Evolutionary conservation across 2,888 invertebrate species (phyloP), one percentile per base, ranked within the genome.

Genomic region (Laothoe populi): DNA sequence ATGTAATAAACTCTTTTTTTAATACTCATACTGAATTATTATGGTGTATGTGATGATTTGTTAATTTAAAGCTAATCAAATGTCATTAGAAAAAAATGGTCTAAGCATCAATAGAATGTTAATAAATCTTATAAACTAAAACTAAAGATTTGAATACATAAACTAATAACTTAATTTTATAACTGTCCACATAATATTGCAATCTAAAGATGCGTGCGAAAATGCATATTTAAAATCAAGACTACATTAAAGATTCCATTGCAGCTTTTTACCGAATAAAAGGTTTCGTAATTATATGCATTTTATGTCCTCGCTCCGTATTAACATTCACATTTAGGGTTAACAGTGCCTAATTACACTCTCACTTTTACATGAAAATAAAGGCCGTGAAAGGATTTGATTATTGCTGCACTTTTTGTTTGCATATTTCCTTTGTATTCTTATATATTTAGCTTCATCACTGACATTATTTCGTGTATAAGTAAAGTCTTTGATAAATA

Each of bases 251-350:
- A 19, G 57, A 62, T 61, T 61, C 53, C 53, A 38, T 60, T 42
- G n/a, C 26, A 49, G 45, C 38, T 46, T 26, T 59, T 23, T 26
- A 38, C 26, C 26, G 40, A 46, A 31, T 60, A 46, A 62, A 64
- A 57, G 11, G 35, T 53, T 53, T 53, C 53, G 35, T 53, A 53
- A 53, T 35, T 35, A 35, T 31, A 35, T 53, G 53, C 26, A 38
- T 45, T 38, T 23, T 38, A 24, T 21, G 48, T 58, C 62, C 62
- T 62, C 57, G 58, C 48, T 62, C 62, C 40, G 48, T 16, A 26
- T 62, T 46, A 62, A 19, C 40, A 58, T 60, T 63, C 35, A 63
- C 49, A 49, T 57, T 60, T 57, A 60, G 60, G 59, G 49, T 44
- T 42, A 46, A 46, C 21, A 26, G 53, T 53, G 19, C 35, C 53